Percentiles rank a stretch among this genome's conserved stretches.
phyloP scores from a whole-genome alignment of 2,113 vertebrate genomes.

The Ivindomyrus marchei region DNA sequence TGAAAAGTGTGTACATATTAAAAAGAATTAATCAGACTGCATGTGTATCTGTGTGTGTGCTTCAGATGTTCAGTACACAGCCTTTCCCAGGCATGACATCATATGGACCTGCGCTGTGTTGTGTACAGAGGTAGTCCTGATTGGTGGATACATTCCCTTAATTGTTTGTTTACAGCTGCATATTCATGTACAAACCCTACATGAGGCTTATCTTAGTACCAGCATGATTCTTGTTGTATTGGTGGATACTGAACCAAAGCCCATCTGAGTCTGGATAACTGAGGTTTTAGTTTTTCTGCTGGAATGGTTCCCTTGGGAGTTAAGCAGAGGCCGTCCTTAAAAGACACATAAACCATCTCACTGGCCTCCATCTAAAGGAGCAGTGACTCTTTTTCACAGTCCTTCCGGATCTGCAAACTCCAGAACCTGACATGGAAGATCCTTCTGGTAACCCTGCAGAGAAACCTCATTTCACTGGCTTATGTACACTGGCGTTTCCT shows the following conservation, averaged over 20 bases:
- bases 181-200: too few species aligned
- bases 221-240: not conserved
- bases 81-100: not conserved
- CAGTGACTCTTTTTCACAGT: not conserved
- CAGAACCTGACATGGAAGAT: not conserved
- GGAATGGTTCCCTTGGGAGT: not conserved
- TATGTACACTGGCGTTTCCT: too few species aligned
- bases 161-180: too few species aligned
- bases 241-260: not conserved
- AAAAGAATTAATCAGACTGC: not conserved
- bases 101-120: too few species aligned
- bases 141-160: too few species aligned
- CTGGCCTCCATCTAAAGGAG: not conserved
- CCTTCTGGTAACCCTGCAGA: not conserved
- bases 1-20: not conserved
- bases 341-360: not conserved
- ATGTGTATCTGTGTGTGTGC: not conserved
- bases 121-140: too few species aligned
- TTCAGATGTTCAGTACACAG: not conserved
- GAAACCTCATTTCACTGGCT: too few species aligned
- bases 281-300: not conserved
- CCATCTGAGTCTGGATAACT: not conserved
- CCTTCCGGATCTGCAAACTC: not conserved
- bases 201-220: too few species aligned
- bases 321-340: not conserved